Conservation (phyloP, 2,888 invertebrate species). For the Dioctria linearis region DNA sequence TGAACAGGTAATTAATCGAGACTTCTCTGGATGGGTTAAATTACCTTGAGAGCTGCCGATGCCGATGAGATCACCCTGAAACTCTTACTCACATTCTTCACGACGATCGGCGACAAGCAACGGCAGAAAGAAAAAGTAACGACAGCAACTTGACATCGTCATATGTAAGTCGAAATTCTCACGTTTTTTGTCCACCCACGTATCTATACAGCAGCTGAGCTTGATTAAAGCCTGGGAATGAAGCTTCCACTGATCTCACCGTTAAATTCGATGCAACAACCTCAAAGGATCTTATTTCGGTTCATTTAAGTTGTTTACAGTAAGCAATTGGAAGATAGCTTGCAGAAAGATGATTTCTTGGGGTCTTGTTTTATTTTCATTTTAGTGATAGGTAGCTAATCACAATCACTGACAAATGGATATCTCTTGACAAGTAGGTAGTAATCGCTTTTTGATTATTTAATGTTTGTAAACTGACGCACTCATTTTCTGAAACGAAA, state of each 20-base stretch:
- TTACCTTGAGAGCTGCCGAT: constrained; percentile 21
- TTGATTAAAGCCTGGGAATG: constrained; percentile 41
- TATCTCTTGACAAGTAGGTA: too few relatives aligned
- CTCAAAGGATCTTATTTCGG: constrained; percentile 50
- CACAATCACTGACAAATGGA: too few relatives aligned
- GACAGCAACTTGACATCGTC: constrained; percentile 45
- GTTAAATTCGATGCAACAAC: constrained; percentile 51
- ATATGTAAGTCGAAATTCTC: constrained; percentile 42
- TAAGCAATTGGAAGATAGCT: not conserved
- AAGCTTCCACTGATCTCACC: constrained; percentile 43
- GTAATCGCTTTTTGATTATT: too few relatives aligned
- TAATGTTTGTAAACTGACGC: too few relatives aligned
- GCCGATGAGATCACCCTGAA: constrained; percentile 41
- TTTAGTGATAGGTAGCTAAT: too few relatives aligned
- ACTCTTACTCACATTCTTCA: constrained; percentile 39
- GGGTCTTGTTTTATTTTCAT: too few relatives aligned
- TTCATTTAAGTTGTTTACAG: constrained; percentile 3
- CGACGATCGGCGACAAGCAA: not conserved
- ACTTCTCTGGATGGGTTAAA: constrained; percentile 31
- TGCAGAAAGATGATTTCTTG: not conserved
- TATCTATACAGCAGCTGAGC: constrained; percentile 31
- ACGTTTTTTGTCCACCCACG: constrained; percentile 49
- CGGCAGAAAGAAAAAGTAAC: constrained; percentile 33
- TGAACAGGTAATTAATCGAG: constrained; percentile 49
- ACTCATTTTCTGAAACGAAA: too few relatives aligned